Percentiles rank a stretch among this genome's conserved stretches.
phyloP scores from a whole-genome alignment of 2,888 invertebrate genomes.

The Sphecodes monilicornis region DNA sequence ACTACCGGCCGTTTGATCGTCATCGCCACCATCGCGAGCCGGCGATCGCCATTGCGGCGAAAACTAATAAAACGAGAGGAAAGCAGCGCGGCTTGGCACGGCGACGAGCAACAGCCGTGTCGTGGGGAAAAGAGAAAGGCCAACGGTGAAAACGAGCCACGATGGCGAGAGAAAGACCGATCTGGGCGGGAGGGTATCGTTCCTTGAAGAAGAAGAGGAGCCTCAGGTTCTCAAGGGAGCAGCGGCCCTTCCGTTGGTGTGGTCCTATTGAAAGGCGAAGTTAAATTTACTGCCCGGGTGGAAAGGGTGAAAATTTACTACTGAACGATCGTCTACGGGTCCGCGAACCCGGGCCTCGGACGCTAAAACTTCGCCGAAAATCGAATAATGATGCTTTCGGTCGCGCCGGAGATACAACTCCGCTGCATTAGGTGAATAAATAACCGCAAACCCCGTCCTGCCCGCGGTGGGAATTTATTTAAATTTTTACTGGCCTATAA shows the following conservation, averaged over 20 bases:
- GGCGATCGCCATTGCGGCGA: slow-evolving; percentile 68
- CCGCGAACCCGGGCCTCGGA: slow-evolving; percentile 32
- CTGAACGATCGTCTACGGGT: slow-evolving; percentile 61
- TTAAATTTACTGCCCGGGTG: slow-evolving; percentile 77
- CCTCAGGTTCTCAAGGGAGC: slow-evolving; percentile 29
- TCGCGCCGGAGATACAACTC: slow-evolving; percentile 49
- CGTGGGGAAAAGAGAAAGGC: slow-evolving; percentile 39
- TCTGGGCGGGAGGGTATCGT: background rate
- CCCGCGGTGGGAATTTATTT: slow-evolving; percentile 73
- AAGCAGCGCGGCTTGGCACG: slow-evolving; percentile 44
- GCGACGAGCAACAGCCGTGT: background rate
- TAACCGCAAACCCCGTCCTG: slow-evolving; percentile 62
- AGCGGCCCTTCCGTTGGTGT: slow-evolving; percentile 57
- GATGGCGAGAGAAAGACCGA: background rate
- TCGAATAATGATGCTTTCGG: slow-evolving; percentile 62
- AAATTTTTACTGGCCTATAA: slow-evolving; percentile 78
- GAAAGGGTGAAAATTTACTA: slow-evolving; percentile 81
- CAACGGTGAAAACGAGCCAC: background rate
- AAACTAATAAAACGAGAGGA: slow-evolving; percentile 66
- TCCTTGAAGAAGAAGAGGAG: background rate
- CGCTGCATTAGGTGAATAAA: slow-evolving; percentile 76
- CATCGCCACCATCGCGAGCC: slow-evolving; percentile 66
- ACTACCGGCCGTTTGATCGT: slow-evolving; percentile 50
- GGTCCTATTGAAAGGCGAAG: slow-evolving; percentile 76
- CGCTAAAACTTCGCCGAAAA: slow-evolving; percentile 74